A percentile compares a stretch with the other conserved stretches of the same genome.
Evolutionary conservation across 1,140 invertebrate genomes (phyloP).

Genomic region (Tetraneura akinire): DNA sequence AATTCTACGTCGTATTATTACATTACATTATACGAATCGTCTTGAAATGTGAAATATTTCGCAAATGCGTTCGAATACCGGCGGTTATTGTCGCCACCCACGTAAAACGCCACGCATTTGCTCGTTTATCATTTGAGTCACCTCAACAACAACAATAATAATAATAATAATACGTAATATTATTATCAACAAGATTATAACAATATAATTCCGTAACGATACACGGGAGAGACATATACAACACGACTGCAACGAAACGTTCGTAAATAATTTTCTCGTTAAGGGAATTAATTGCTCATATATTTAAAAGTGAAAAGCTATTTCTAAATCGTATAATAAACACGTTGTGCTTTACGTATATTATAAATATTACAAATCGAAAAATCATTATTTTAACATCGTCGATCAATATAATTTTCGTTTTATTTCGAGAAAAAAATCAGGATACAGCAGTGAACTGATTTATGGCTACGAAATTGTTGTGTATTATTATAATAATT

Average conservation of each 20-base stretch:
- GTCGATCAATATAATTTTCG: no score
- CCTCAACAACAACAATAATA: conserved; percentile 19
- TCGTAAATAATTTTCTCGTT: conserved; percentile 19
- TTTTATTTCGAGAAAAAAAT: no score
- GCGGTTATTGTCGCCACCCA: background rate
- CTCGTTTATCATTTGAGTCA: conserved; percentile 39
- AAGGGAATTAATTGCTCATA: background rate
- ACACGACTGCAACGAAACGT: background rate
- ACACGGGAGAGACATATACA: background rate
- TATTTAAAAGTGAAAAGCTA: background rate
- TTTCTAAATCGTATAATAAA: background rate
- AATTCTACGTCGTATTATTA: no score
- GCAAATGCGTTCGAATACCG: background rate
- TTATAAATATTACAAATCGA: background rate
- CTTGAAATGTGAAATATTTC: background rate
- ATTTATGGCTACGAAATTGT: no score
- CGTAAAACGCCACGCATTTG: conserved; percentile 26
- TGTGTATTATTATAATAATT: no score
- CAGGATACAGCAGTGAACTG: no score
- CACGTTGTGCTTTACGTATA: background rate
- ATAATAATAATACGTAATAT: background rate
- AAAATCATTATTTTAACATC: no score
- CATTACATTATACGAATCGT: background rate
- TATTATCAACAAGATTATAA: conserved; percentile 32
- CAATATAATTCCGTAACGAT: conserved; percentile 36